These are phyloP conservation scores for Sepioteuthis lessoniana DNA, from an alignment of 2,888 invertebrate genomes.

Conservation along the genomic window DNA sequence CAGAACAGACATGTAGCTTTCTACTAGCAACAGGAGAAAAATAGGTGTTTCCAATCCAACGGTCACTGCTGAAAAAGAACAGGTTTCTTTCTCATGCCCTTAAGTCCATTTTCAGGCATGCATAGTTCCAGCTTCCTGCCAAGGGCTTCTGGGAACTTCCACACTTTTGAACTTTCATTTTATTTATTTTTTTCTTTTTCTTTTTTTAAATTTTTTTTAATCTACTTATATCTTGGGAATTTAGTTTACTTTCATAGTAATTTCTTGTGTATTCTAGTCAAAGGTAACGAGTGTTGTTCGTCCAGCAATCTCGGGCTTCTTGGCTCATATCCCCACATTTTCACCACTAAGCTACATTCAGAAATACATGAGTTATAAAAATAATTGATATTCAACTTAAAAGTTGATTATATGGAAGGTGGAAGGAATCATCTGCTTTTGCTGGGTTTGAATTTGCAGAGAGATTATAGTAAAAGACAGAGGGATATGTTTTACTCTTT, in stretches of 20 bases:
- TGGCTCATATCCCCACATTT: not conserved
- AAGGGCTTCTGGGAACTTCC: too few relatives aligned
- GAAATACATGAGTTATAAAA: not conserved
- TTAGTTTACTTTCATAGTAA: not conserved
- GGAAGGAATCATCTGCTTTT: not conserved
- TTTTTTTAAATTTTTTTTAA: too few relatives aligned
- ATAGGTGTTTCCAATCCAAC: too few relatives aligned
- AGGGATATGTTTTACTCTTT: not conserved
- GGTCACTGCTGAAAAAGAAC: too few relatives aligned
- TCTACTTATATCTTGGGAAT: too few relatives aligned
- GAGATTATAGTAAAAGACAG: not conserved
- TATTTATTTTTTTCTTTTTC: too few relatives aligned
- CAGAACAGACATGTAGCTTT: too few relatives aligned
- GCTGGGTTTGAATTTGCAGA: not conserved
- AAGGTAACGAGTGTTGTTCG: not conserved
- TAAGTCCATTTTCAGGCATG: too few relatives aligned
- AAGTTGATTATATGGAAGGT: not conserved
- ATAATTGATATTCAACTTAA: conserved; percentile 33
- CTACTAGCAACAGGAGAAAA: too few relatives aligned
- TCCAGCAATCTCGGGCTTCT: not conserved
- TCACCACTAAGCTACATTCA: not conserved
- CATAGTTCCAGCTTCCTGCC: too few relatives aligned
- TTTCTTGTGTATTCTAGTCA: not conserved
- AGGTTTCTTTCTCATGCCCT: too few relatives aligned
- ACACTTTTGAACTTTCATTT: too few relatives aligned